These are phyloP conservation scores for Chymomyza fuscimana DNA, from an alignment of 2,888 invertebrate species.

Conservation along the genomic window DNA sequence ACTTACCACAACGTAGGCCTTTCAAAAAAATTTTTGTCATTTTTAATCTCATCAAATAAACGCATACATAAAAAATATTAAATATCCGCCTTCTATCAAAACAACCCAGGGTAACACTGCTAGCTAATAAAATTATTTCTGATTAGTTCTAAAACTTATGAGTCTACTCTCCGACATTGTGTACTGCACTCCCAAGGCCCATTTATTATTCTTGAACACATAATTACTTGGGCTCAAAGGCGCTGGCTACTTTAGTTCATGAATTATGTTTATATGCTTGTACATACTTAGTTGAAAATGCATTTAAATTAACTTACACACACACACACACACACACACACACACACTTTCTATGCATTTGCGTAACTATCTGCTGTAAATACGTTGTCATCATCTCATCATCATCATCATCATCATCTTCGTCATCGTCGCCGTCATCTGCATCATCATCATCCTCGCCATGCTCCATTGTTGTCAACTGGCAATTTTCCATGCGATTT, in stretches of 20 bases:
- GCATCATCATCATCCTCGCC: background rate
- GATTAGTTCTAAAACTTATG: no score
- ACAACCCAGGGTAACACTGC: no score
- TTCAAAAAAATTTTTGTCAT: no score
- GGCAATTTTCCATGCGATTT: slow-evolving; percentile 41
- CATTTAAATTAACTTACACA: background rate
- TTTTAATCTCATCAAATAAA: no score
- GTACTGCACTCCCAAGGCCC: background rate
- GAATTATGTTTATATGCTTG: background rate
- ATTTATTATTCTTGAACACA: slow-evolving; percentile 37
- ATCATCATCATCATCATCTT: background rate
- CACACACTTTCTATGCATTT: background rate
- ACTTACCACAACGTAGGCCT: no score
- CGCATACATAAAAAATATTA: no score
- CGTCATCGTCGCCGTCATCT: background rate
- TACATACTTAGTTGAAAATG: background rate
- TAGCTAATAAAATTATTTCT: no score
- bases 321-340: background rate
- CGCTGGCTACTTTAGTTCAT: background rate
- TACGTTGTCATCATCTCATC: background rate
- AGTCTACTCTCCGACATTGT: no score
- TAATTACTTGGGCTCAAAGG: slow-evolving; percentile 7
- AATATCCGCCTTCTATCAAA: no score
- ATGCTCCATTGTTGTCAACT: background rate
- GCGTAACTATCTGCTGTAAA: background rate